A percentile compares a stretch with the other conserved stretches of the same genome.
Evolutionary conservation across 1,140 invertebrate species (phyloP).

Genomic region (Drosophila bocki): DNA sequence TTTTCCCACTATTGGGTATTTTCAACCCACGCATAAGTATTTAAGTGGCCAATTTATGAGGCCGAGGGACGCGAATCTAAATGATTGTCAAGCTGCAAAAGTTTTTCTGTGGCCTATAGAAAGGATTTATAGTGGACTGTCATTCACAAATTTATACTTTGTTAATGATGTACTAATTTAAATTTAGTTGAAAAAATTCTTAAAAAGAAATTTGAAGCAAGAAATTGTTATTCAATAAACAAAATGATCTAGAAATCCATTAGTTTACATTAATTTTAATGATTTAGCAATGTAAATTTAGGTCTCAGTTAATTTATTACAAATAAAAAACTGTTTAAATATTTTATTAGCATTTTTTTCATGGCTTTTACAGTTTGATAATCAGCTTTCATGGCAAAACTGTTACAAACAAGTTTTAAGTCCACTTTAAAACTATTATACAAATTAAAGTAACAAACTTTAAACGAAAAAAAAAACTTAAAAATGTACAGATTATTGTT

Average conservation of each 20-base stretch:
- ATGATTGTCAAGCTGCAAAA: slow-evolving; percentile 1
- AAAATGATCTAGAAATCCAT: too few species aligned
- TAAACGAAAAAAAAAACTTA: too few species aligned
- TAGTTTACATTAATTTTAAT: neutral
- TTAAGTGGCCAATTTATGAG: slow-evolving; percentile 54
- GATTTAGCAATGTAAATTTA: neutral
- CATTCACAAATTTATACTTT: neutral
- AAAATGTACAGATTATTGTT: neutral
- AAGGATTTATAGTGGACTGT: slow-evolving; percentile 11
- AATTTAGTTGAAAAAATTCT: neutral
- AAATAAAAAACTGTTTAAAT: neutral
- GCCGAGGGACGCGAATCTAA: slow-evolving; percentile 14
- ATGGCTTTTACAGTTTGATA: neutral
- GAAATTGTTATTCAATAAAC: neutral
- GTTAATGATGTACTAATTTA: slow-evolving; percentile 25
- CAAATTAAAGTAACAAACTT: neutral
- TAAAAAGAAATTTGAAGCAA: neutral
- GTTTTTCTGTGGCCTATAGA: slow-evolving; percentile 7
- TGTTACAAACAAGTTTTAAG: neutral
- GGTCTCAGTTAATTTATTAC: neutral
- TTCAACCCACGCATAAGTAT: slow-evolving; percentile 26
- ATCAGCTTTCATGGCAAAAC: neutral
- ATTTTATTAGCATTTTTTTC: neutral
- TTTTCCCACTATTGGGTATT: slow-evolving; percentile 1
- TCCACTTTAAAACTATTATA: neutral